Evolutionary conservation across 2,888 invertebrate species (phyloP), one percentile per base, ranked within the genome.

Genomic region (Hybos culiciformis): DNA sequence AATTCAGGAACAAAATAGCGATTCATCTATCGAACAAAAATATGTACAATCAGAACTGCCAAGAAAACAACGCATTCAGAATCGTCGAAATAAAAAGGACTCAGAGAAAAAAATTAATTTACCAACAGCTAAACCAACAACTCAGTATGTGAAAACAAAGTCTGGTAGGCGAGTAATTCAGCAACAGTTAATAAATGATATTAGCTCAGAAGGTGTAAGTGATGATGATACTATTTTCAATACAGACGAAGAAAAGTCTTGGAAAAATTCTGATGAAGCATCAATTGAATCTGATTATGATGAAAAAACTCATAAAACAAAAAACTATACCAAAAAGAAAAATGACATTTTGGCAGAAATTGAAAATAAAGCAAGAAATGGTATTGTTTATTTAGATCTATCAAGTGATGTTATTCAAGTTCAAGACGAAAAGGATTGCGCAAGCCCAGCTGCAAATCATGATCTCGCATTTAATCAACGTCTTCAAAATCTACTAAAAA

Each of bases 371-470:
- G n/a, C n/a, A n/a, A n/a, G n/a, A n/a, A n/a, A 49, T 24, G 46
- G 57, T 6, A 12, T 65, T 1, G 54, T 63, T 3, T 65, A 62
- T 43, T 50, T 65, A 38, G 63, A 65, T 51, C 48, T 65, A 5
- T 56, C 59, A 18, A 57, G 57, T 20, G 51, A 51, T 8, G 56
- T 59, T 37, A 54, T 64, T n/a, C 51, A 57, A 43, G 54, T 63
- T 18, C 50, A 53, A 42, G 46, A 54, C 5, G 42, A 51, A 20
- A 33, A 21, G 18, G 46, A 50, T 5, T 51, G 52, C 2, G 33
- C 11, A 15, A 54, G 50, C 43, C 54, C 57, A 6, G 48, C 51
- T 18, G 56, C 54, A 11, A 57, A 59, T 49, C 50, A 56, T 42
- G 58, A 58, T 26, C 51, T 49, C 1, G 46, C 41, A 1, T 52